phyloP scores from a whole-genome alignment of 2,113 vertebrate genomes.

The Elephantulus edwardii region DNA sequence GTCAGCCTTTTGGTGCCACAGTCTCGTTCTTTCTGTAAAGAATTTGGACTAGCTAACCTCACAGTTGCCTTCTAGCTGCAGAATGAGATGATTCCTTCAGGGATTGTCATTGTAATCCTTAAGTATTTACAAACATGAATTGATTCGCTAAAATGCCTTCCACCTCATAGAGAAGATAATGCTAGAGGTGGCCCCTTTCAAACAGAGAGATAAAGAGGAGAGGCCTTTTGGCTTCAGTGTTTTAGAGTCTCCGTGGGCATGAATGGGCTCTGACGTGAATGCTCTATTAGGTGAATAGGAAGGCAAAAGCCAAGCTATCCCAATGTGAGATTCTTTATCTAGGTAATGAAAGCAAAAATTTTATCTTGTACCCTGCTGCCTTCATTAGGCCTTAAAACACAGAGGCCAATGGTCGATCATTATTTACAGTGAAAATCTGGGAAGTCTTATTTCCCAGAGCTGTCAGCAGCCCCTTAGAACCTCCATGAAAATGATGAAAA shows the following conservation, averaged over 20 bases:
- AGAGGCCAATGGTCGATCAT: neutral
- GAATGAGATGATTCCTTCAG: neutral
- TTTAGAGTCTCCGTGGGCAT: neutral
- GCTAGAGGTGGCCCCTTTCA: neutral
- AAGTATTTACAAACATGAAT: neutral
- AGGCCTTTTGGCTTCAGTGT: neutral
- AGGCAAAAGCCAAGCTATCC: neutral
- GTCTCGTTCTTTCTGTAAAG: neutral
- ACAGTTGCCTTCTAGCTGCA: neutral
- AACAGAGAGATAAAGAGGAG: neutral
- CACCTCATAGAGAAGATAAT: neutral
- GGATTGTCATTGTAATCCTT: neutral
- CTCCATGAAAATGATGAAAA: slow-evolving; percentile 20
- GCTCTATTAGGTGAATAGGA: neutral
- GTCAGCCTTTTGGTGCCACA: neutral
- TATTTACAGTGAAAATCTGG: slow-evolving; percentile 41
- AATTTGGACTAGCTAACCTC: neutral
- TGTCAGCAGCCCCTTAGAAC: slow-evolving; percentile 9
- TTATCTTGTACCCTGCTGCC: neutral
- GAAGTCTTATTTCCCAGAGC: slow-evolving; percentile 1
- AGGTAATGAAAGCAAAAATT: neutral
- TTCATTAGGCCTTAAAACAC: slow-evolving; percentile 26
- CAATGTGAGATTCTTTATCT: neutral
- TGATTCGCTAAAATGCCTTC: neutral
- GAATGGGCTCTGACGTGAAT: neutral